Base-by-base conservation (phyloP, 2,113 vertebrate species). In the Ciconia maguari region DNA sequence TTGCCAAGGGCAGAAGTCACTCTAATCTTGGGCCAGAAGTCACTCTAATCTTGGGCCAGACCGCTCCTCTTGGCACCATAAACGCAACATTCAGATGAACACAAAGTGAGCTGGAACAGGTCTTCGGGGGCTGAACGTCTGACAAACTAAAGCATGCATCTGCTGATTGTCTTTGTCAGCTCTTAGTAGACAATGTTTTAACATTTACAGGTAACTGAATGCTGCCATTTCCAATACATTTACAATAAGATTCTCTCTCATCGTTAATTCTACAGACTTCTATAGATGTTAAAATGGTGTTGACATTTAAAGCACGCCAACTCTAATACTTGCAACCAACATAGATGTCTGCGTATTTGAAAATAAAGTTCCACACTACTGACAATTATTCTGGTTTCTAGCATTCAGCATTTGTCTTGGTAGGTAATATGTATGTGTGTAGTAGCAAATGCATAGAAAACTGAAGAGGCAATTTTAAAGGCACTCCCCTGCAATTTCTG, bases 101-200 rank as follows among this genome's bases (percentile, higher is more conserved):
- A 54, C 27, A 83, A 30, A 94, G 91, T 24, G 60, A 95, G 76
- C 46, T 86, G 71, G 70, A 90, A 70, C 36, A 54, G 32, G 89
- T 97, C 94, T 97, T 94, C 70, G 2, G 97, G 92, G 96, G 89
- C 92, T 70, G 57, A 74, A 85, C 0, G 5, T 89, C 93, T 90
- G 87, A 96, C 93, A 92, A 83, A 90, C 58, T 83, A 92, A 97
- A 94, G 92, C 84, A 87, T 92, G 90, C 87, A 87, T 94, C 89
- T 94, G 10, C 92, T 96, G 96, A 97, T 96, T 84, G 87, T 75
- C 93, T 97, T 88, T 97, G 97, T 96, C 96, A 97, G 94, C 74
- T 97, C 92, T 87, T 92, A 87, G 92, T 58, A 90, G 90, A 94
- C 94, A 93, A 77, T 80, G 90, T 89, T 96, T 96, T 97, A 97